Conservation (phyloP, 2,113 vertebrate genomes). For the Nymphicus hollandicus region DNA sequence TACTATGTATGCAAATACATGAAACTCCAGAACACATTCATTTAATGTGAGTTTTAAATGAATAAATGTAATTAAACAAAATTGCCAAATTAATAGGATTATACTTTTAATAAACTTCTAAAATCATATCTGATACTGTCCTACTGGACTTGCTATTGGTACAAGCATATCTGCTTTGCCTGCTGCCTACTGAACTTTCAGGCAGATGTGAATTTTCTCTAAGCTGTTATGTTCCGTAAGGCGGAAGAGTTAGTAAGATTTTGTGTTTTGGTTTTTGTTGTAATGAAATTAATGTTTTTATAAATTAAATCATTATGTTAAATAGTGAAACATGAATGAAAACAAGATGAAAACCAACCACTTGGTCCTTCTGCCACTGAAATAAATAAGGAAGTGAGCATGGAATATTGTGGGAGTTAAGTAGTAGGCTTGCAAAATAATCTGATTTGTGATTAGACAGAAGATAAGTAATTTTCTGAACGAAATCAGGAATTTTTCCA, state of each 20-base stretch:
- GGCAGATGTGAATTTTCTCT: not conserved
- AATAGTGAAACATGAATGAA: not conserved
- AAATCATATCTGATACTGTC: not conserved
- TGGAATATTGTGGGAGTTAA: not conserved
- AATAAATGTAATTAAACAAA: constrained; percentile 8
- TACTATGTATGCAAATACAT: not conserved
- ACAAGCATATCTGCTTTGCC: not conserved
- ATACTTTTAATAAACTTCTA: not conserved
- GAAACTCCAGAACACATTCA: not conserved
- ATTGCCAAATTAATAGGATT: not conserved
- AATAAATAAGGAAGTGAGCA: not conserved
- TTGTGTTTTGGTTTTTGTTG: not conserved
- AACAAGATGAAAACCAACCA: not conserved
- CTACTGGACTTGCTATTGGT: not conserved
- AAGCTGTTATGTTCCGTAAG: not conserved
- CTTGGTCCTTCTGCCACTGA: not conserved
- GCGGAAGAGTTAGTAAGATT: not conserved
- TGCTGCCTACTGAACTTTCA: not conserved
- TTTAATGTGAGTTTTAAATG: not conserved
- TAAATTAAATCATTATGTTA: not conserved
- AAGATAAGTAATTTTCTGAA: not conserved
- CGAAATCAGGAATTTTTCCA: not conserved
- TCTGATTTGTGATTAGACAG: not conserved
- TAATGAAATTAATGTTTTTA: not conserved
- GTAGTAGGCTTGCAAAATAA: not conserved